Percentiles rank a stretch among this genome's conserved stretches.
These are phyloP conservation scores for Tapirus terrestris DNA, from an alignment of 2,113 vertebrate genomes.

Conservation along the genomic window DNA sequence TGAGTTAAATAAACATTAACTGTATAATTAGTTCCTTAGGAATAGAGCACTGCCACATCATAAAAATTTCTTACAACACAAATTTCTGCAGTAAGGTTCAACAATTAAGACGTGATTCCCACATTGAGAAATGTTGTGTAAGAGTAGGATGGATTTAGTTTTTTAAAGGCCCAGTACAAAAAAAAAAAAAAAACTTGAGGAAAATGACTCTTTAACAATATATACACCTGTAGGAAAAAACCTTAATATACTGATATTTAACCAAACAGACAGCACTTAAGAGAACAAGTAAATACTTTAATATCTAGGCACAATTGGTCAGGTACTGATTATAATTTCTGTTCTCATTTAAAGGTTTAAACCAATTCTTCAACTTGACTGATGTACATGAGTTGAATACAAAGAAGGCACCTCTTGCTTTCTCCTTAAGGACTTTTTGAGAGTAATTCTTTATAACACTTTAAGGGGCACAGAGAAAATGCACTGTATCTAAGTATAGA, in stretches of 20 bases:
- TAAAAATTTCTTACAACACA: constrained; percentile 77
- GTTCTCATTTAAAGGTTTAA: constrained; percentile 66
- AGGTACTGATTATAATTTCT: constrained; percentile 67
- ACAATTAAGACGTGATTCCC: constrained; percentile 67
- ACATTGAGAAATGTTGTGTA: constrained; percentile 41
- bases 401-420: constrained; percentile 77
- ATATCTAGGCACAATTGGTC: constrained; percentile 81
- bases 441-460: constrained; percentile 54
- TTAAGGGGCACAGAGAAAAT: constrained; percentile 46
- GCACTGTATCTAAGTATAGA: constrained; percentile 14
- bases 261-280: constrained; percentile 70
- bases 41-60: constrained; percentile 82
- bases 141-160: constrained; percentile 52
- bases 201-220: constrained; percentile 68
- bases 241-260: constrained; percentile 58
- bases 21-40: constrained; percentile 83
- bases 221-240: constrained; percentile 58
- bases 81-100: constrained; percentile 72
- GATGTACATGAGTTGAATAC: constrained; percentile 35
- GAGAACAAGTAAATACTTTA: constrained; percentile 67
- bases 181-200: constrained; percentile 67
- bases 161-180: constrained; percentile 67
- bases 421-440: constrained; percentile 51
- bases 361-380: constrained; percentile 62
- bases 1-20: constrained; percentile 86